Evolutionary conservation across 1,140 invertebrate genomes (phyloP).

Genomic region (Drosophila insularis): DNA sequence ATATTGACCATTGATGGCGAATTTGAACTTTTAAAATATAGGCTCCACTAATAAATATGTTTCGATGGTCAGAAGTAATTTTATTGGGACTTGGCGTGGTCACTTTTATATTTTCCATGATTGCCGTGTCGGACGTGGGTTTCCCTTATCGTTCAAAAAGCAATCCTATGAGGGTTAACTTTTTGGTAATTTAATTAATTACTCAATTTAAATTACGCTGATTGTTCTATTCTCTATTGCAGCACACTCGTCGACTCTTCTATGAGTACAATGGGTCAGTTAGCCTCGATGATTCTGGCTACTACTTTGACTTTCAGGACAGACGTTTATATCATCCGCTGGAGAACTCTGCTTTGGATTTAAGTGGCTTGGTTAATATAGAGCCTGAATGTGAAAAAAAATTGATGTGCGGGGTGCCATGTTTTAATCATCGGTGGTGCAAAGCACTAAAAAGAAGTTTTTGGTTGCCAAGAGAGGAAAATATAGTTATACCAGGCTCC

Average conservation of each 20-base stretch:
- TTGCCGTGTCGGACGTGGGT: slow-evolving; percentile 87
- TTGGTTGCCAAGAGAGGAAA: slow-evolving; percentile 57
- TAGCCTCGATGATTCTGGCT: slow-evolving; percentile 85
- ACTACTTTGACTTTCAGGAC: slow-evolving; percentile 89
- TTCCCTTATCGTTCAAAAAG: slow-evolving; percentile 89
- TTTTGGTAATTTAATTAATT: slow-evolving; percentile 83
- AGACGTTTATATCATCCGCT: slow-evolving; percentile 87
- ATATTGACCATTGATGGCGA: not conserved
- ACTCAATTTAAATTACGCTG: too few relatives aligned
- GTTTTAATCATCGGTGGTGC: slow-evolving; percentile 85
- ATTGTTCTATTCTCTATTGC: slow-evolving; percentile 36
- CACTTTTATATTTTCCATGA: slow-evolving; percentile 84
- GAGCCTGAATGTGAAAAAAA: slow-evolving; percentile 86
- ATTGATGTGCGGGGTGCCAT: slow-evolving; percentile 89
- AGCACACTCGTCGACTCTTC: slow-evolving; percentile 86
- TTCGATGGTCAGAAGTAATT: slow-evolving; percentile 57
- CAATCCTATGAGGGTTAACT: slow-evolving; percentile 87
- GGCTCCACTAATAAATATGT: slow-evolving; percentile 72
- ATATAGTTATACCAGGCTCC: slow-evolving; percentile 44
- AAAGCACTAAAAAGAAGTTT: slow-evolving; percentile 45
- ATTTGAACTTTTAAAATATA: slow-evolving; percentile 11
- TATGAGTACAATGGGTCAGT: slow-evolving; percentile 84
- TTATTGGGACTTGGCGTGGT: slow-evolving; percentile 82
- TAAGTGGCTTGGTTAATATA: slow-evolving; percentile 84
- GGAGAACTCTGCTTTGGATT: slow-evolving; percentile 65